Percentiles rank a stretch among this genome's conserved stretches.
phyloP scores from a whole-genome alignment of 1,140 invertebrate species.

The Arctopsyche grandis region DNA sequence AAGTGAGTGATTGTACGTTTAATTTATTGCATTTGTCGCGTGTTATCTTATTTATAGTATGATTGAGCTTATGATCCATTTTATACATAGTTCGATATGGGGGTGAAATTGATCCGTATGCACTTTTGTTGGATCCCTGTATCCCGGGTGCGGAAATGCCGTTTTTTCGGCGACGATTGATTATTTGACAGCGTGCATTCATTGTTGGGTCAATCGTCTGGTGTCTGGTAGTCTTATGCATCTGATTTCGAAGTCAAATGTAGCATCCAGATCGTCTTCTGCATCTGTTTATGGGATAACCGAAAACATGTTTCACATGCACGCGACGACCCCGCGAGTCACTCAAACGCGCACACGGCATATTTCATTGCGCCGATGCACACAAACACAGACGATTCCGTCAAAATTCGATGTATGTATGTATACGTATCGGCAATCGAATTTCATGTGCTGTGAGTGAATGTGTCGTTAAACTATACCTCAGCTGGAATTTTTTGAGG shows the following conservation, averaged over 20 bases:
- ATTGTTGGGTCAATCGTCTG: slow-evolving; percentile 52
- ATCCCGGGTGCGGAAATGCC: slow-evolving; percentile 47
- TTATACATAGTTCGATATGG: too few species aligned
- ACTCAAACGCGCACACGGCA: neutral
- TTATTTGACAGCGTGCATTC: slow-evolving; percentile 50
- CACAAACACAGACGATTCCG: neutral
- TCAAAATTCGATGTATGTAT: neutral
- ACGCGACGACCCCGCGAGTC: slow-evolving; percentile 1
- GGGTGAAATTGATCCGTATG: neutral
- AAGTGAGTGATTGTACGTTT: too few species aligned
- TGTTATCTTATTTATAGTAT: too few species aligned
- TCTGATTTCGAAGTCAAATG: slow-evolving; percentile 54
- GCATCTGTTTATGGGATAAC: slow-evolving; percentile 49
- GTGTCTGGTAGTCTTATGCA: slow-evolving; percentile 51
- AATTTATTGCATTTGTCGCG: too few species aligned
- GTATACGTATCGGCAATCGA: too few species aligned
- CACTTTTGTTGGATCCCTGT: slow-evolving; percentile 45
- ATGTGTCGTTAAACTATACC: too few species aligned
- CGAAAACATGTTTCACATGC: slow-evolving; percentile 50
- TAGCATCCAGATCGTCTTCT: slow-evolving; percentile 53
- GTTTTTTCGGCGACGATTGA: slow-evolving; percentile 45
- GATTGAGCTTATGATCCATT: too few species aligned
- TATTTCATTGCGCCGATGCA: slow-evolving; percentile 9
- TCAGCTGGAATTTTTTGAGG: too few species aligned
- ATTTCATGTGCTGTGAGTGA: too few species aligned